Conservation (phyloP, 1,140 invertebrate genomes). For the Hycleus phaleratus region DNA sequence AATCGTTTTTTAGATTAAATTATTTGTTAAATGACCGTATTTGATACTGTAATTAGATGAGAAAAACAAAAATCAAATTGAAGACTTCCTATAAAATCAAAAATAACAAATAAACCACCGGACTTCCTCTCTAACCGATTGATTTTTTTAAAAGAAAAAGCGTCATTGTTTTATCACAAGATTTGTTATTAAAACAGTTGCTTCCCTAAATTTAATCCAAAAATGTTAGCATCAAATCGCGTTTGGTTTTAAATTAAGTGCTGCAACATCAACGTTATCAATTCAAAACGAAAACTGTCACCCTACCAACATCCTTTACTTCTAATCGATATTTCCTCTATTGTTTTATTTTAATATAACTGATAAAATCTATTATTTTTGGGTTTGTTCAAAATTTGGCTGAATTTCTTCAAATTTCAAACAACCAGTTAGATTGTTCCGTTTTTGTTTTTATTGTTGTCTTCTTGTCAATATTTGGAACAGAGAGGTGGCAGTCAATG, state of each 20-base stretch:
- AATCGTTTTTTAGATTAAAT: slow-evolving; percentile 11
- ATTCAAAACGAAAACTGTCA: not conserved
- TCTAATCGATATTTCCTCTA: not conserved
- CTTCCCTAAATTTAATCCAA: too few relatives aligned
- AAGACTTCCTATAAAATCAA: too few relatives aligned
- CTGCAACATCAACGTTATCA: not conserved
- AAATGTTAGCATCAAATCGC: not conserved
- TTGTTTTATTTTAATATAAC: not conserved
- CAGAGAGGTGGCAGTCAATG: slow-evolving; percentile 20
- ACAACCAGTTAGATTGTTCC: slow-evolving; percentile 9
- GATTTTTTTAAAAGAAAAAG: too few relatives aligned
- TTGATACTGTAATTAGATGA: too few relatives aligned
- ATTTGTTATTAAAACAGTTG: too few relatives aligned
- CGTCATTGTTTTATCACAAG: too few relatives aligned
- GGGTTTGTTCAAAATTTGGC: too few relatives aligned
- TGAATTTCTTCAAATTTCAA: not conserved
- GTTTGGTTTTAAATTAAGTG: not conserved
- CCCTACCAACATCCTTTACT: not conserved
- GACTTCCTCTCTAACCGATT: too few relatives aligned
- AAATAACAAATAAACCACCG: too few relatives aligned
- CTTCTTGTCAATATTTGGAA: not conserved
- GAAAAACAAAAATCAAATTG: too few relatives aligned
- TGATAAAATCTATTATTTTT: too few relatives aligned
- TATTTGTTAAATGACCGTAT: slow-evolving; percentile 12
- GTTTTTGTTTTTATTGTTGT: not conserved